Evolutionary conservation across 1,140 invertebrate genomes (phyloP).

Genomic region (Lepeophtheirus salmonis): DNA sequence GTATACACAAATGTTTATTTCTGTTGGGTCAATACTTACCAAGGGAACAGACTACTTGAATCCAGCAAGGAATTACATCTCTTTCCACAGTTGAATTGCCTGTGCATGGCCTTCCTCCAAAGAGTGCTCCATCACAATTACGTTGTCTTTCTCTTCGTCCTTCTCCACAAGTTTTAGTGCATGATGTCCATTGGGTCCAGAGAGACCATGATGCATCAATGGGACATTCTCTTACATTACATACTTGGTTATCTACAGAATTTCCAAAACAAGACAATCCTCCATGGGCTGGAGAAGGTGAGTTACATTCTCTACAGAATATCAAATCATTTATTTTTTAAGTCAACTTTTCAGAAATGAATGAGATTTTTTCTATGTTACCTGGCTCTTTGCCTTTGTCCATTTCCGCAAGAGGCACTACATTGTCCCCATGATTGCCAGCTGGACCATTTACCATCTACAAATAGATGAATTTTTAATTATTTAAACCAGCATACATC

Average conservation of each 20-base stretch:
- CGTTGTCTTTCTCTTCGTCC: not conserved
- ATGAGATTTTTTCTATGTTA: too few relatives aligned
- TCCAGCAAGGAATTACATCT: not conserved
- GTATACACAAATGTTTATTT: constrained; percentile 10
- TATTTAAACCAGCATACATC: too few relatives aligned
- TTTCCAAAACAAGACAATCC: constrained; percentile 22
- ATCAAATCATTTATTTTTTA: not conserved
- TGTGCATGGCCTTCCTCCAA: not conserved
- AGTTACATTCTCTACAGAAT: constrained; percentile 51
- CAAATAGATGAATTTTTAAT: not conserved
- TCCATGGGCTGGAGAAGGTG: constrained; percentile 44
- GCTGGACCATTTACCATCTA: not conserved
- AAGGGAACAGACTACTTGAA: not conserved
- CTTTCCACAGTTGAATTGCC: constrained; percentile 10
- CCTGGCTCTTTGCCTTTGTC: not conserved
- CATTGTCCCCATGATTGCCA: not conserved
- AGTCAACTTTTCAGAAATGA: not conserved
- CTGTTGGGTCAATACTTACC: constrained; percentile 3
- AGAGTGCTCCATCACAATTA: not conserved
- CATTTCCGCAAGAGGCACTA: constrained; percentile 3
- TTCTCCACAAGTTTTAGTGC: constrained; percentile 3
- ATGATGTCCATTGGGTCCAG: not conserved
- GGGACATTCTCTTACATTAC: not conserved
- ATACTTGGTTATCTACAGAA: not conserved
- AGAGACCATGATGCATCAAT: not conserved